These are phyloP conservation scores for Donacobius atricapilla DNA, from an alignment of 2,113 vertebrate genomes.

Conservation along the genomic window DNA sequence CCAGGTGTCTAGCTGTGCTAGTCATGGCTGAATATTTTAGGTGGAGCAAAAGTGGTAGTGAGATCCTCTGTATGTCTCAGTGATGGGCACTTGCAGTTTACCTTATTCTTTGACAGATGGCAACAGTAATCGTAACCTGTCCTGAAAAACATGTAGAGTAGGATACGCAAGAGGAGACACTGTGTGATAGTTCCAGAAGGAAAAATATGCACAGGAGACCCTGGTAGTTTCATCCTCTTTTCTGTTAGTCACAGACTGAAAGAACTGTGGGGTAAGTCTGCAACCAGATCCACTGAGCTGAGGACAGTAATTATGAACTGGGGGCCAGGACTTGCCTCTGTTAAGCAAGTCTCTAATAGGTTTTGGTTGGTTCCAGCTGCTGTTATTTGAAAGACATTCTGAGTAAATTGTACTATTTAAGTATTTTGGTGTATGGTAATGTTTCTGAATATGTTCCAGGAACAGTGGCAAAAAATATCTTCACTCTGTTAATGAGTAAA, in stretches of 20 bases:
- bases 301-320: neutral
- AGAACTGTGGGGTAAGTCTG: neutral
- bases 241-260: neutral
- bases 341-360: neutral
- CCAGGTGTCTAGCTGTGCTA: neutral
- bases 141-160: neutral
- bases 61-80: neutral
- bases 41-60: neutral
- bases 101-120: neutral
- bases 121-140: neutral
- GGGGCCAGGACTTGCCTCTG: neutral
- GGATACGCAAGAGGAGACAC: neutral
- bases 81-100: neutral
- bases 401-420: neutral
- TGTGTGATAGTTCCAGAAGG: neutral
- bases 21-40: neutral
- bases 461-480: slow-evolving; percentile 15
- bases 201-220: neutral
- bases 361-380: neutral
- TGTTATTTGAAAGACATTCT: neutral
- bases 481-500: neutral
- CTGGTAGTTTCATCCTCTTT: neutral
- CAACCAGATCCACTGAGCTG: neutral
- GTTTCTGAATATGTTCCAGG: neutral
- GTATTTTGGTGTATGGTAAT: neutral